Evolutionary conservation across 2,797 vertebrate species (phyloP), one percentile per base, ranked within the genome.

Genomic region (Picus viridis): DNA sequence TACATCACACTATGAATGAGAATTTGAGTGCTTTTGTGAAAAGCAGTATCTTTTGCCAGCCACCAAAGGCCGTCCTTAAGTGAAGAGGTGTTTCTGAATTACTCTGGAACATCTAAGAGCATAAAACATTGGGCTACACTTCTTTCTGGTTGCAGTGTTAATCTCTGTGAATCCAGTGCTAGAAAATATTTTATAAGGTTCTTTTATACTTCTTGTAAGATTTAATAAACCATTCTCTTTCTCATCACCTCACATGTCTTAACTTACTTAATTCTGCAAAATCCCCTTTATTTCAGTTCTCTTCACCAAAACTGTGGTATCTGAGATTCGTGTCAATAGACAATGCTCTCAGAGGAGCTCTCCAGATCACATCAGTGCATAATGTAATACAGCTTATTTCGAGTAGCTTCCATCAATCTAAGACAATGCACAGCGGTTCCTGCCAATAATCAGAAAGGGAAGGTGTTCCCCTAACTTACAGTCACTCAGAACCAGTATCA

Each of bases 21-120:
- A 30, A 58, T 24, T 47, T 24, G 89, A 30, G 8, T 57, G 24
- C 39, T 93, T 89, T 58, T 9, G 7, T 13, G 22, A 32, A 43
- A 84, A 67, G 10, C 2, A 2, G 51, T 58, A 73, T 65, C 17
- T 70, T 93, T 64, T 90, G 80, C 61, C 73, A 91, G 59, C 9
- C 3, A 5, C 32, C 34, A 74, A 0, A 9, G 16, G 61, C 81
- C 51, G 24, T 45, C 7, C 23, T 5, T 36, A n/a, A 53, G 32
- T 47, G n/a, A 39, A 95, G 41, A 76, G 27, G 29, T 39, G 16
- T 70, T 95, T 92, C 86, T 91, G 57, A 81, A 76, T 54, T 65
- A 61, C n/a, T 70, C n/a, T 56, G 39, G 43, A 91, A 87, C 14
- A 67, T 26, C 5, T n/a, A 81, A 89, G 23, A 65, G 51, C 34